Percentiles rank a stretch among this genome's conserved stretches.
Evolutionary conservation across 1,140 invertebrate genomes (phyloP).

Genomic region (Magallana ariakensis): DNA sequence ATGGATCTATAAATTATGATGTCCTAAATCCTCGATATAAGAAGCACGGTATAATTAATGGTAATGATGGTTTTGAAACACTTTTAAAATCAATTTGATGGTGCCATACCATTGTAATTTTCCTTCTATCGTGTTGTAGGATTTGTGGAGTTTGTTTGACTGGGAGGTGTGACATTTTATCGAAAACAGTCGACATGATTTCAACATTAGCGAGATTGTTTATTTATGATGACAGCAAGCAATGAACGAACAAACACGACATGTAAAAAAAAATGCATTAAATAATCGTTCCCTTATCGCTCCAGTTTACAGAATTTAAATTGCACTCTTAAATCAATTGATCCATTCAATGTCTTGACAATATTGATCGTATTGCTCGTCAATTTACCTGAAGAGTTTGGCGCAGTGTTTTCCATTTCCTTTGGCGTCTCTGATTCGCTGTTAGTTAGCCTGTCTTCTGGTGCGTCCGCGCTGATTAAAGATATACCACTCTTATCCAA

Average conservation of each 20-base stretch:
- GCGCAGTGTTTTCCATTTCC: neutral
- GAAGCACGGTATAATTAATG: neutral
- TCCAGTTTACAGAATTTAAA: no score
- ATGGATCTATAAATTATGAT: neutral
- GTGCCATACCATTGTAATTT: neutral
- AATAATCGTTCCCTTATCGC: no score
- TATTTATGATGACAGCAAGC: neutral
- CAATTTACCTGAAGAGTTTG: slow-evolving; percentile 8
- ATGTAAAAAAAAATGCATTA: neutral
- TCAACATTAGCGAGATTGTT: slow-evolving; percentile 7
- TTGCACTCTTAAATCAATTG: no score
- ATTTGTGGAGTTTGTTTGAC: slow-evolving; percentile 1
- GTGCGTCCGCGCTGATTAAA: slow-evolving; percentile 4
- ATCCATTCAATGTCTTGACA: neutral
- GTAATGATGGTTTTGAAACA: neutral
- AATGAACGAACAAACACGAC: neutral
- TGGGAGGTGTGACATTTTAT: slow-evolving; percentile 18
- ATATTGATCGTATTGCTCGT: neutral
- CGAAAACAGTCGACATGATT: neutral
- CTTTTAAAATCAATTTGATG: slow-evolving; percentile 11
- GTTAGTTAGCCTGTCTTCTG: neutral
- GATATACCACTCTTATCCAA: slow-evolving; percentile 20
- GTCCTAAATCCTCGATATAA: neutral
- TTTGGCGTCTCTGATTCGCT: slow-evolving; percentile 10
- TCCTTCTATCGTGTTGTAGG: neutral